Conservation (phyloP, 1,140 invertebrate species). For the Araneus ventricosus region DNA sequence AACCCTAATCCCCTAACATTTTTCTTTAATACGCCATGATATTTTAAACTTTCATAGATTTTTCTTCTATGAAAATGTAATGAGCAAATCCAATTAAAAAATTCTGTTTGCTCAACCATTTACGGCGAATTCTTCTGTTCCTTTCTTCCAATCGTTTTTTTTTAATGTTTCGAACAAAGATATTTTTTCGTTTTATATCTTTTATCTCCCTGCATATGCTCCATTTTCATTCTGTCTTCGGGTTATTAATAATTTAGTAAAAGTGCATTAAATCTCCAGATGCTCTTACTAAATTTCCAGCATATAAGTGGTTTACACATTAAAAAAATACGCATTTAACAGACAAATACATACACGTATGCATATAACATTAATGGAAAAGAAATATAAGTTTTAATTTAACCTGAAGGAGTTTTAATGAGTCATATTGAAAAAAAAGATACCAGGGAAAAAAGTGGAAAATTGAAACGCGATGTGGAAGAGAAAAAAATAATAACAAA, state of each 20-base stretch:
- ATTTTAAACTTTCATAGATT: slow-evolving; percentile 70
- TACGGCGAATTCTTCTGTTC: slow-evolving; percentile 44
- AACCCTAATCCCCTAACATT: slow-evolving; percentile 50
- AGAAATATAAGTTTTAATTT: slow-evolving; percentile 75
- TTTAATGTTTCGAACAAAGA: not conserved
- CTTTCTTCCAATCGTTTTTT: slow-evolving; percentile 16
- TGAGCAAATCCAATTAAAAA: slow-evolving; percentile 71
- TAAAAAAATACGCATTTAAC: slow-evolving; percentile 57
- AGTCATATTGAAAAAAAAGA: slow-evolving; percentile 48
- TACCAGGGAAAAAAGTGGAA: not conserved
- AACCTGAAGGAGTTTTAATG: slow-evolving; percentile 69
- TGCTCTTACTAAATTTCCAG: slow-evolving; percentile 48
- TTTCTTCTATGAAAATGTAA: slow-evolving; percentile 70
- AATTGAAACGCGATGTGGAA: slow-evolving; percentile 11
- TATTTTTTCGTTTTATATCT: slow-evolving; percentile 42
- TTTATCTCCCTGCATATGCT: slow-evolving; percentile 58
- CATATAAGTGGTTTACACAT: slow-evolving; percentile 63
- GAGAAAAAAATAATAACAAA: not conserved
- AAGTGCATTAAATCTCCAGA: slow-evolving; percentile 64
- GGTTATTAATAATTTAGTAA: slow-evolving; percentile 73
- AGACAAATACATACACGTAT: not conserved
- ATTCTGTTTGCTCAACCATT: slow-evolving; percentile 71
- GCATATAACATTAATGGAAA: slow-evolving; percentile 69
- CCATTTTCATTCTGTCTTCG: slow-evolving; percentile 18
- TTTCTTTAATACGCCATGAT: slow-evolving; percentile 43